Evolutionary conservation across 2,797 vertebrate species (phyloP), one percentile per base, ranked within the genome.

Genomic region (Ciconia nigra): DNA sequence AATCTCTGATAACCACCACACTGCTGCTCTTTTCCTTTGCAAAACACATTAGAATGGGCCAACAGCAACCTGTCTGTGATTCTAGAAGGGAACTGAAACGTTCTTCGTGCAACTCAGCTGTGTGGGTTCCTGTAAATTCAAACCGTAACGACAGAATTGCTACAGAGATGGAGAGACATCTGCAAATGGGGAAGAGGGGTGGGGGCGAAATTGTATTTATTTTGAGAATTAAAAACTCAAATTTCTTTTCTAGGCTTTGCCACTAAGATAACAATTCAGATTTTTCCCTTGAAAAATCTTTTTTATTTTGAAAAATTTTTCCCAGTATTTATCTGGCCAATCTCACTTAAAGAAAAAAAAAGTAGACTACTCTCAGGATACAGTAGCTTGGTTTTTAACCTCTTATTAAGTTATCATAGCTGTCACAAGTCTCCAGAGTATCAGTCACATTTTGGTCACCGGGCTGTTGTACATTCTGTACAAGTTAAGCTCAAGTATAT

Each of bases 141-240:
- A 44, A 72, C 33, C 1, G 0, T 7, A 58, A 29, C 0, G 0
- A 80, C 8, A 70, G 28, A 65, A 69, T 33, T 0, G 0, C 73
- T 71, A 8, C 13, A 74, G 83, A 59, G 15, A 26, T 17, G 21
- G 25, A 49, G n/a, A 58, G 5, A 35, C 62, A 94, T 55, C 79
- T 94, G 87, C 78, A 39, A n/a, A 20, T 0, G 0, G 39, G 15
- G 18, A 31, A 33, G 16, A 7, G 5, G 20, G 4, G 3, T 20
- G 22, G 24, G 6, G 31, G 7, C 1, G 2, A 24, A 39, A 11
- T 8, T 10, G 1, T 5, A 18, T 41, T 66, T 37, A 25, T 10
- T 44, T 12, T 11, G 13, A 42, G 21, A 76, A 83, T n/a, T 58
- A 21, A 39, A 61, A 54, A 5, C 14, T 15, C 22, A 5, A 3